Evolutionary conservation across 2,797 vertebrate genomes (phyloP).

Genomic region (Acestrorhynchus altus): DNA sequence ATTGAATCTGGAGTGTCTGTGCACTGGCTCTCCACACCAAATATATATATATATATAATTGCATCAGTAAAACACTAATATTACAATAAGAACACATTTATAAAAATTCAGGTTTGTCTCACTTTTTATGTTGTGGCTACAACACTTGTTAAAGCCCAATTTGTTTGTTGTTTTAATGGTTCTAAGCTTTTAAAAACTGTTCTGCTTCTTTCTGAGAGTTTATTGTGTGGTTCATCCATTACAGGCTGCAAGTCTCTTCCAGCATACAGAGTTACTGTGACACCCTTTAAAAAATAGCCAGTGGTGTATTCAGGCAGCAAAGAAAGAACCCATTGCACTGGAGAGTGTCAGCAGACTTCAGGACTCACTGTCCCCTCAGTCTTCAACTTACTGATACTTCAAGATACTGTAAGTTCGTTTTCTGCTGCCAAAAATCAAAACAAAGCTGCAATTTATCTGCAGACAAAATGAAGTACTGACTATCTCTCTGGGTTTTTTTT

Average conservation of each 20-base stretch:
- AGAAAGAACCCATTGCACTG: not conserved
- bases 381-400: not conserved
- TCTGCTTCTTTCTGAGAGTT: not conserved
- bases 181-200: no score
- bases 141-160: no score
- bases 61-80: no score
- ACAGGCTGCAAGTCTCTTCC: not conserved
- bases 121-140: no score
- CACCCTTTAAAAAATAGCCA: not conserved
- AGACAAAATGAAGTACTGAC: conserved; percentile 6
- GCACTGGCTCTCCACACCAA: no score
- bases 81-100: no score
- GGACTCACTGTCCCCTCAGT: not conserved
- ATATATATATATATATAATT: no score
- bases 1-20: no score
- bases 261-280: not conserved
- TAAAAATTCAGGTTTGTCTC: no score
- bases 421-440: conserved; percentile 8
- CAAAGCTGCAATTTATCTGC: conserved; percentile 25
- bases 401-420: not conserved
- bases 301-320: conserved; percentile 6
- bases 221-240: not conserved
- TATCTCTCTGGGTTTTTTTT: not conserved
- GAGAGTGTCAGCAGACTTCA: conserved; percentile 12
- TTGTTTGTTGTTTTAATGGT: no score